Base-by-base conservation (phyloP, 64 coral and sea anemone genomes). In the Montipora cactus region DNA sequence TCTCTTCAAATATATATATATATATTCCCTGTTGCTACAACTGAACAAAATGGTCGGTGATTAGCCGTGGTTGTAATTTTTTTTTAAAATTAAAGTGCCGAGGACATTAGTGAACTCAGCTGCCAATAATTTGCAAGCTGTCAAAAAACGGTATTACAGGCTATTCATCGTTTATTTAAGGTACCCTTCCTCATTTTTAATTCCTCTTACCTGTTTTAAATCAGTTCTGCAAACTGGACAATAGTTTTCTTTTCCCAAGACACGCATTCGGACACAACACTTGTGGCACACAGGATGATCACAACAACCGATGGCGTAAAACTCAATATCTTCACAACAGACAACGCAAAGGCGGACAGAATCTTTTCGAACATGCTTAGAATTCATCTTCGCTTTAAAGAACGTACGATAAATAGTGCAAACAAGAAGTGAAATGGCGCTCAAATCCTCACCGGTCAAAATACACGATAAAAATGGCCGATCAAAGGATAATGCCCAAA, bases 271-370 rank as follows among this genome's bases (percentile, higher is more conserved):
- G 73, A 99, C 84, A 75, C 89, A 96, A 84, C 97, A 99, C 81
- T 93, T 90, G 58, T 89, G 71, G 74, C 97, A 99, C 5, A 99
- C 91, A 3, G 87, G 79, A 79, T 99, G 97, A 84, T 99, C 97
- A 84, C 97, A 99, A 0, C 68, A 59, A 44, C 97, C 97, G 45
- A 96, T 79, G 11, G 97, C 97, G 19, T 78, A 96, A 67, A 84
- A 94, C 79, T 96, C 97, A 44, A 92, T 79, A 11, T 99, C 97
- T 59, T 99, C 97, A 50, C 97, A 99, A 81, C 97, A 99, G 44
- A 99, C 95, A 58, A 99, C 97, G 52, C 97, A 99, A 22, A 94
- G 46, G 67, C 50, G 73, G 12, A 75, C 76, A 77, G 95, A 94
- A 67, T 97, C 89, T 75, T 88, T 97, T 81, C 95, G 94, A 19